Base-by-base conservation (phyloP, 2,888 invertebrate genomes). In the Drosophila borealis region DNA sequence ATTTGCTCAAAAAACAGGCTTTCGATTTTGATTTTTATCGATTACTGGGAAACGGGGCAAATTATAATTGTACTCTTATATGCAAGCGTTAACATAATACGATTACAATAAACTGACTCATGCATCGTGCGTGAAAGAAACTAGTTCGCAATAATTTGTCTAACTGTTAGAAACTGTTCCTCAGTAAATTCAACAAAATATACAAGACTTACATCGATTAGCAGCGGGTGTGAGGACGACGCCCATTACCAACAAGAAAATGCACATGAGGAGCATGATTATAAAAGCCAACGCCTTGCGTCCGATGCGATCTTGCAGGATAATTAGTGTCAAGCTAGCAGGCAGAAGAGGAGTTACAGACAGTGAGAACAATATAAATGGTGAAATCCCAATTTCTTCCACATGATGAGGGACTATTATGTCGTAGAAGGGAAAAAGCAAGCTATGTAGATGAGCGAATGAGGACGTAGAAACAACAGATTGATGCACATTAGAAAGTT, bases 371-470 rank as follows among this genome's bases (percentile, higher is more conserved):
- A 94, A 93, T 42, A 93, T 72, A 81, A 94, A 94, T 41, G 94
- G 94, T 17, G 94, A 94, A 76, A 93, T 93, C 46, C 93, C 93
- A 68, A 94, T n/a, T n/a, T n/a, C n/a, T n/a, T n/a, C n/a, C 8
- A 94, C 93, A 81, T 94, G 94, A 56, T 94, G 92, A 8, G 94
- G 94, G 50, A 94, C 94, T 11, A 94, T 94, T 80, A 94, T 94
- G 79, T 94, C 94, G 81, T 94, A 93, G 29, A 94, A 90, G n/a
- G 94, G 94, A 87, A 94, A 92, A 33, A 94, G 93, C 94, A 94
- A 94, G 63, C 94, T 94, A 61, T 36, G 74, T 25, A 55, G 53
- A 49, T 37, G 39, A 42, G 49, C n/a, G 70, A 39, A 13, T 36
- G 33, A 17, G 34, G 33, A 39, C 21, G 51, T 13, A 49, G 8